Evolutionary conservation across 2,113 vertebrate species (phyloP), one percentile per base, ranked within the genome.

Genomic region (Hylia prasina): DNA sequence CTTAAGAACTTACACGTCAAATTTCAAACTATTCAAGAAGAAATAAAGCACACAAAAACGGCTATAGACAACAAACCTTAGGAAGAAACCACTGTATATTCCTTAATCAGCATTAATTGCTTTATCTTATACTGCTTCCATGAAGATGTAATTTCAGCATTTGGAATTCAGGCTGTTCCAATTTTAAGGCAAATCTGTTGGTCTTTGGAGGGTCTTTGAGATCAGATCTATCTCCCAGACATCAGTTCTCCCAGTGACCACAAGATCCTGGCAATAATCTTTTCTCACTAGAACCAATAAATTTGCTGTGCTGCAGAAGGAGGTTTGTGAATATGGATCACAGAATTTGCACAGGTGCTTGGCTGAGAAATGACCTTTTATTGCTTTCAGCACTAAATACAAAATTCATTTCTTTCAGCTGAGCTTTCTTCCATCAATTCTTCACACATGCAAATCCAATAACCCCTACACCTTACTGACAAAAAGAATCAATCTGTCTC

Each of bases 241-340:
- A 76, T 51, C 53, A 54, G 19, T 17, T 78, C 23, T 64, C 48
- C 63, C 21, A 44, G 15, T 47, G 57, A 87, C 20, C 1, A 7
- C 21, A 81, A 71, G 73, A 54, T 75, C 31, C 12, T 1, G 1
- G 20, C 9, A 85, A 58, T 19, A 73, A 78, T 21, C 4, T 50
- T 58, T 78, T 87, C 48, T 68, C 51, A 79, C 30, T 56, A 39
- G 21, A 87, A 85, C 53, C 27, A 78, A 47, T 64, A 91, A 39
- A 79, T 71, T 44, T 71, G 4, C 39, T 71, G 39, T 75, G 14
- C 98, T 98, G 89, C 97, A 97, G 78, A 97, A 99, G 28, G 98
- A 99, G 69, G 95, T 98, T 11, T 98, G 98, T 66, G 98, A 99
- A 68, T 73, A 83, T 56, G 98, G 98, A 40, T 98, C 98, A 44